Base-by-base conservation (phyloP, 1,140 invertebrate genomes). In the Chymomyza costata region DNA sequence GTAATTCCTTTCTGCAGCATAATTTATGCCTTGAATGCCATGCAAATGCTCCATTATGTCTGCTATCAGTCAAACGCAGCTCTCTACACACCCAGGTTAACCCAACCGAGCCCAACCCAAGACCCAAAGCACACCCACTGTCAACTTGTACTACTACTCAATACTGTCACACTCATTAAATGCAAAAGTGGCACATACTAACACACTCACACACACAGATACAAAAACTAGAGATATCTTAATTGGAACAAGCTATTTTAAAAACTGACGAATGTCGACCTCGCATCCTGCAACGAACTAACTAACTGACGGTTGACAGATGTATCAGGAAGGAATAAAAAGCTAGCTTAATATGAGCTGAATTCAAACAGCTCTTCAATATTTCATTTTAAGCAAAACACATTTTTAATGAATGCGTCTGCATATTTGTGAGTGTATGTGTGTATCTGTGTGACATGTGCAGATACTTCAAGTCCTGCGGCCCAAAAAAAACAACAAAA, bases 161-260 rank as follows among this genome's bases (percentile, higher is more conserved):
- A 46, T 46, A 30, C n/a, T 5, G 21, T 32, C 28, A 46, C 31
- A 46, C 44, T 46, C 44, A 34, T 46, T 46, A 46, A 46, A 46
- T 46, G 44, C 44, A 35, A 46, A 34, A 35, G 15, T 17, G 19
- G 16, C 31, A 32, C 11, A 21, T 17, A n/a, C n/a, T n/a, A n/a
- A n/a, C n/a, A n/a, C n/a, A n/a, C n/a, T n/a, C n/a, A n/a, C n/a
- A n/a, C n/a, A n/a, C n/a, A n/a, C n/a, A n/a, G n/a, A n/a, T n/a
- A n/a, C n/a, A n/a, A n/a, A n/a, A n/a, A n/a, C n/a, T n/a, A n/a
- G n/a, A n/a, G 21, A 25, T 25, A 25, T 3, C 21, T 25, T 25
- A 25, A 25, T 25, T 25, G 8, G 21, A 25, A 8, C 21, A 25
- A 5, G 21, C 21, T 25, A 25, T 25, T 25, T 25, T 8, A 35